Evolutionary conservation across 2,797 vertebrate species (phyloP).

Genomic region (Siniperca undulata): DNA sequence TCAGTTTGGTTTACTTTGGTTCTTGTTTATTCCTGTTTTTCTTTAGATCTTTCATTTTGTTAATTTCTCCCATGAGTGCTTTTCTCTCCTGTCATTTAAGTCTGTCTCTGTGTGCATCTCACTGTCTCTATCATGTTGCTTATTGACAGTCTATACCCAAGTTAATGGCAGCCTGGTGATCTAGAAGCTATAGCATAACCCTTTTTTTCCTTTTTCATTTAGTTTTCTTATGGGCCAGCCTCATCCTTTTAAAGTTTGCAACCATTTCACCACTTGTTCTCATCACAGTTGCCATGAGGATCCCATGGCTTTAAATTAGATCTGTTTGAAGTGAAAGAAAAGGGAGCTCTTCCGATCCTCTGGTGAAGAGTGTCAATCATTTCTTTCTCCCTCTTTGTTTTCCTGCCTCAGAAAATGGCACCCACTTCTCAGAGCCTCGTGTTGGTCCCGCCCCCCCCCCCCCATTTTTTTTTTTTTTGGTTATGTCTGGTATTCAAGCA

Average conservation of each 20-base stretch:
- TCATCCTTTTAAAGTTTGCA: constrained; percentile 21
- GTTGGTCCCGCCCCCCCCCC: constrained; percentile 15
- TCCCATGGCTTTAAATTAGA: constrained; percentile 41
- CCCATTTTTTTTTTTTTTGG: constrained; percentile 4
- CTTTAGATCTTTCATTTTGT: constrained; percentile 30
- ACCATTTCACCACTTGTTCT: constrained; percentile 16
- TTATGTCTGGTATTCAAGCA: constrained; percentile 61
- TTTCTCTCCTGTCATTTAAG: constrained; percentile 20
- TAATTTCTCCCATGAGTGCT: constrained; percentile 9
- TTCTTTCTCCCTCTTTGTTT: constrained; percentile 49
- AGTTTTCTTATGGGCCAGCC: background rate
- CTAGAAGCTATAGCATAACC: constrained; percentile 1
- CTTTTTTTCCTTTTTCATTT: background rate
- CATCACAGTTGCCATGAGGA: constrained; percentile 16
- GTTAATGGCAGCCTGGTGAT: background rate
- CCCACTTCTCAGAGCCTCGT: constrained; percentile 47
- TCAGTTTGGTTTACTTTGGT: constrained; percentile 23
- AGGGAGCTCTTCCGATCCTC: constrained; percentile 19
- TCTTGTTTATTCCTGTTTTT: constrained; percentile 33
- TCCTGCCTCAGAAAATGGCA: constrained; percentile 51
- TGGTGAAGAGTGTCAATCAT: constrained; percentile 20
- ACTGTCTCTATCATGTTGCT: background rate
- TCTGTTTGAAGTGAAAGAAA: constrained; percentile 45
- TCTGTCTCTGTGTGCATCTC: constrained; percentile 11
- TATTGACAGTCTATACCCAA: background rate